phyloP scores from a whole-genome alignment of 23 tunicate genomes.

The Oikopleura dioica region DNA sequence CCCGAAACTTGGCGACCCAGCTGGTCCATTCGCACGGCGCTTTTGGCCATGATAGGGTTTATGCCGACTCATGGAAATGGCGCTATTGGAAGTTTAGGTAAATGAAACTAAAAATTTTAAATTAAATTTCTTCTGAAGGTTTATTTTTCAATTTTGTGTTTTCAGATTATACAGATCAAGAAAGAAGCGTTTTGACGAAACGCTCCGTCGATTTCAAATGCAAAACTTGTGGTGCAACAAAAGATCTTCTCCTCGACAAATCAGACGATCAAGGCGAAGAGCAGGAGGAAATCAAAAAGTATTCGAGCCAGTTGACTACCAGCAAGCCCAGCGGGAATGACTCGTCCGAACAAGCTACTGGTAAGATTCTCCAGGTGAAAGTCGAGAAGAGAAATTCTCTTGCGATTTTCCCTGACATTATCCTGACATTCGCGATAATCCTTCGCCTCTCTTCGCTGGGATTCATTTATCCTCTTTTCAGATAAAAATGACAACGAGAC shows the following conservation, averaged over 20 bases:
- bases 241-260: conserved; percentile 17
- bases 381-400: background rate
- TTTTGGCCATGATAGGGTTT: conserved; percentile 83
- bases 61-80: conserved; percentile 93
- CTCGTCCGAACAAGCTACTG: background rate
- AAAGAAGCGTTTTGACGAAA: conserved; percentile 53
- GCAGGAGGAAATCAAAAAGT: conserved; percentile 32
- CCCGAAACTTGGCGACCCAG: conserved; percentile 99
- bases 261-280: conserved; percentile 5
- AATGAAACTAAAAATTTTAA: no score
- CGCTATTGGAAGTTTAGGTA: conserved; percentile 42
- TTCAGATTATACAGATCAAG: conserved; percentile 63
- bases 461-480: no score
- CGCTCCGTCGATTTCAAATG: conserved; percentile 27
- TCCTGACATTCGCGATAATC: no score
- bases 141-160: conserved; percentile 10
- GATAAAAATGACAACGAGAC: conserved; percentile 7
- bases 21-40: conserved; percentile 84
- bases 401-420: background rate
- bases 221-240: conserved; percentile 34
- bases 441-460: no score
- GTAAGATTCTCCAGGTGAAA: background rate
- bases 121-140: no score
- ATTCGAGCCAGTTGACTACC: conserved; percentile 40
- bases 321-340: conserved; percentile 26